These are phyloP conservation scores for Antidorcas marsupialis DNA, from an alignment of 2,113 vertebrate species.

Conservation along the genomic window DNA sequence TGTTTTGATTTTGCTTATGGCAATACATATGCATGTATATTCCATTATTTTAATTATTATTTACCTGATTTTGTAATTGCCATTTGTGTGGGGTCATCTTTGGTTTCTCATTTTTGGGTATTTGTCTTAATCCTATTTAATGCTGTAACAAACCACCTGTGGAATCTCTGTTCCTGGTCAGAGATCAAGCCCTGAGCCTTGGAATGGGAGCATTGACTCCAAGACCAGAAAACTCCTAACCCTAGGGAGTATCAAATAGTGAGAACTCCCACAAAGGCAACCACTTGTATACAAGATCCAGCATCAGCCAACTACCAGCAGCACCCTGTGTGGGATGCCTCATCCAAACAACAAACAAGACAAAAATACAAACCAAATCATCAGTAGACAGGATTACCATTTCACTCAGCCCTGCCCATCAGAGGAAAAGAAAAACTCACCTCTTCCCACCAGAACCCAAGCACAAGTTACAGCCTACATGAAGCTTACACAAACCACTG, in stretches of 20 bases:
- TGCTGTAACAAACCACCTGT: neutral
- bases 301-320: neutral
- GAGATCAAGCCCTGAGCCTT: neutral
- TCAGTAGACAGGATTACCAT: neutral
- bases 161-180: neutral
- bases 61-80: neutral
- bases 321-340: neutral
- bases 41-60: neutral
- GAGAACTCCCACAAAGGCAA: neutral
- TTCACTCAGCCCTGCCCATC: neutral
- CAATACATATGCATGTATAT: neutral
- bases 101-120: neutral
- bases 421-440: neutral
- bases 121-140: neutral
- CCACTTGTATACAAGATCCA: neutral
- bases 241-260: neutral
- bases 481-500: neutral
- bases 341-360: neutral
- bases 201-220: neutral
- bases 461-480: neutral
- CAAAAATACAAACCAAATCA: neutral
- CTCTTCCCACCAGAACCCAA: neutral
- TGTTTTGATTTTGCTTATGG: neutral
- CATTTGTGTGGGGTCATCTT: neutral
- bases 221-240: neutral